phyloP scores from a whole-genome alignment of 64 coral and sea anemone species.

The Montipora sp. region DNA sequence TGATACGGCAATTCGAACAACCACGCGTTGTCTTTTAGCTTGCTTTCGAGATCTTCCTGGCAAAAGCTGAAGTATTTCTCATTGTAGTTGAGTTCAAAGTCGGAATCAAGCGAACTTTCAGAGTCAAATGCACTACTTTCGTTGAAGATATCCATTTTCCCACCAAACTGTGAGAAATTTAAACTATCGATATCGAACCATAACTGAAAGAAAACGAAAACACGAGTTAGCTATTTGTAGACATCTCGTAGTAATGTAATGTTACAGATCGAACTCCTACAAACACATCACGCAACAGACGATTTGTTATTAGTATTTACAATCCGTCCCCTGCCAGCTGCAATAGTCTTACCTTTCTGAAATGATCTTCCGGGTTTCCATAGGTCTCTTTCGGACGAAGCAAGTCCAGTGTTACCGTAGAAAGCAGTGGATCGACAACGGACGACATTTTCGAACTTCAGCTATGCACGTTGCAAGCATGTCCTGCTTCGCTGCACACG shows the following conservation, averaged over 20 bases:
- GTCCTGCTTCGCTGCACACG: slow-evolving; percentile 90
- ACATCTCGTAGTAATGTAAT: slow-evolving; percentile 24
- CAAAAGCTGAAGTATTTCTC: slow-evolving; percentile 71
- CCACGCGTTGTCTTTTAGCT: slow-evolving; percentile 71
- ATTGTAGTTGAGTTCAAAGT: slow-evolving; percentile 88
- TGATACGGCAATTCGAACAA: slow-evolving; percentile 73
- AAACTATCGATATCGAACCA: slow-evolving; percentile 90
- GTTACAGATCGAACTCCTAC: not conserved
- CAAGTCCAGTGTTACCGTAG: slow-evolving; percentile 93
- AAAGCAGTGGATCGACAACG: slow-evolving; percentile 95
- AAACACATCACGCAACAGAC: slow-evolving; percentile 29
- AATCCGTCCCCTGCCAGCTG: not conserved
- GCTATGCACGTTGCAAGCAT: slow-evolving; percentile 70
- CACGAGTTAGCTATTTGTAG: not conserved
- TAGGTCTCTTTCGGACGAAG: slow-evolving; percentile 84
- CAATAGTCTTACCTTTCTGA: slow-evolving; percentile 80
- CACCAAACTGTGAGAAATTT: slow-evolving; percentile 66
- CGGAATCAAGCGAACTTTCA: slow-evolving; percentile 91
- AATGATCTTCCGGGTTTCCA: slow-evolving; percentile 87
- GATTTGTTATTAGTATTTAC: not conserved
- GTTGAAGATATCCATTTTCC: slow-evolving; percentile 71
- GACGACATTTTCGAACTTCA: slow-evolving; percentile 77
- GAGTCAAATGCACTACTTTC: slow-evolving; percentile 79
- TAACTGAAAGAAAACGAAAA: slow-evolving; percentile 64
- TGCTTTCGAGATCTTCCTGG: slow-evolving; percentile 81